Conservation (phyloP, 2,113 vertebrate genomes). For the Zosterops pallidus region DNA sequence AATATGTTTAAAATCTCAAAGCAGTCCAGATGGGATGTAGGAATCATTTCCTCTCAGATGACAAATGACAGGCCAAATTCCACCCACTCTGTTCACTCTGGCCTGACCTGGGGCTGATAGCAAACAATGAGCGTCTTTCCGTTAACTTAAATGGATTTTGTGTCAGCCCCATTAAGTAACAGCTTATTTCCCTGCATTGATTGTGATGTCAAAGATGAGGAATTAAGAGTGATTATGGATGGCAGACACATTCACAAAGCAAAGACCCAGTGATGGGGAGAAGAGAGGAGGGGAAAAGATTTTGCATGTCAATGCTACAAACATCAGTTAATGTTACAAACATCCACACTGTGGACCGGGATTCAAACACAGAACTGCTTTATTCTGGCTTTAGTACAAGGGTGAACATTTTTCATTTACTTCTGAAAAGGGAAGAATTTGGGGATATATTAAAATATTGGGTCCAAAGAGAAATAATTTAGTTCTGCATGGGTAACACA, state of each 20-base stretch:
- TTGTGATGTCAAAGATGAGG: conserved; percentile 32
- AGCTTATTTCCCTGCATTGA: conserved; percentile 55
- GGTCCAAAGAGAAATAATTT: background rate
- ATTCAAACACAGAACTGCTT: background rate
- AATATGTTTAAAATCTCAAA: background rate
- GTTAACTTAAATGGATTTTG: conserved; percentile 51
- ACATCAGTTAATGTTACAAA: background rate
- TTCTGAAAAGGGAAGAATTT: background rate
- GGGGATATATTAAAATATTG: background rate
- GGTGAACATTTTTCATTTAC: background rate
- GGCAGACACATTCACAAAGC: background rate
- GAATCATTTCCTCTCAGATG: conserved; percentile 12
- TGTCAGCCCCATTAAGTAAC: conserved; percentile 33
- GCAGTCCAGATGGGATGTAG: background rate
- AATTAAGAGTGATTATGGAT: background rate
- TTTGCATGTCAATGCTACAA: background rate
- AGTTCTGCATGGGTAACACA: background rate
- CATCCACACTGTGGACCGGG: background rate
- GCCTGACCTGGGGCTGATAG: conserved; percentile 11
- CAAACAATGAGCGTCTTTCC: conserved; percentile 14
- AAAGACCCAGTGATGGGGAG: background rate
- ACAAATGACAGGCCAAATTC: background rate
- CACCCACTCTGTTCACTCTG: background rate
- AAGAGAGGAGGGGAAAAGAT: background rate
- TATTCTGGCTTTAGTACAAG: background rate